Evolutionary conservation across 35 echinoderm and acorn worm genomes (phyloP).

Genomic region (Ophiothrix spiculata): DNA sequence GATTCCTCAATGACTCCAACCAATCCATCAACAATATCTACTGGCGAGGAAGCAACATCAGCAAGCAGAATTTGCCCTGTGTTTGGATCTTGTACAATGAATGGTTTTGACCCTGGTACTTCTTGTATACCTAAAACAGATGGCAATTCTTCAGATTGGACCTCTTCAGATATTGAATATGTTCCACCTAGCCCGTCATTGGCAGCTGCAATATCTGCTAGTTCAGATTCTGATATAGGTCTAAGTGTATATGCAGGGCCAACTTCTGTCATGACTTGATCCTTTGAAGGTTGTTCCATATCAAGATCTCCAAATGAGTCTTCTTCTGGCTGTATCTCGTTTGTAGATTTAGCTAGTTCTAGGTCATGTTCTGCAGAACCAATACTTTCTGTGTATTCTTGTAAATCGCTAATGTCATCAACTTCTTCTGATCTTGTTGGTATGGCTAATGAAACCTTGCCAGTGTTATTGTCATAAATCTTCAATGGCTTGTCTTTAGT

Average conservation of each 20-base stretch:
- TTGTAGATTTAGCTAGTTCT: not conserved
- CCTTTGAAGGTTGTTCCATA: not conserved
- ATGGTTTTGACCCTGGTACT: conserved; percentile 16
- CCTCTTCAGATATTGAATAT: conserved; percentile 26
- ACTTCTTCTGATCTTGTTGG: not conserved
- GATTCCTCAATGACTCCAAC: conserved; percentile 37
- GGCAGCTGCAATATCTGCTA: conserved; percentile 11
- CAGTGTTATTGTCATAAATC: conserved; percentile 41
- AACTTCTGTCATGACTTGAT: conserved; percentile 58
- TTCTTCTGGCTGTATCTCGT: not conserved
- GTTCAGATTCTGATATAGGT: conserved; percentile 21
- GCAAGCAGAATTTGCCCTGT: conserved; percentile 44
- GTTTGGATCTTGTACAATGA: conserved; percentile 45
- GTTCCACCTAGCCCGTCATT: conserved; percentile 3
- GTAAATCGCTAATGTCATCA: not conserved
- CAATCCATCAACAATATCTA: conserved; percentile 9
- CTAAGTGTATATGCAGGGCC: conserved; percentile 68
- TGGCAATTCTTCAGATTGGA: conserved; percentile 9
- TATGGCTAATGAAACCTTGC: conserved; percentile 20
- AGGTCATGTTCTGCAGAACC: not conserved
- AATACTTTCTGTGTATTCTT: not conserved
- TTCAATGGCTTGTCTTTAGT: conserved; percentile 25
- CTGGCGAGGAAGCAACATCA: conserved; percentile 5
- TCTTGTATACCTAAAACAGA: conserved; percentile 18
- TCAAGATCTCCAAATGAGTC: not conserved